Conservation (phyloP, 2,113 vertebrate species). For the Natator depressus region DNA sequence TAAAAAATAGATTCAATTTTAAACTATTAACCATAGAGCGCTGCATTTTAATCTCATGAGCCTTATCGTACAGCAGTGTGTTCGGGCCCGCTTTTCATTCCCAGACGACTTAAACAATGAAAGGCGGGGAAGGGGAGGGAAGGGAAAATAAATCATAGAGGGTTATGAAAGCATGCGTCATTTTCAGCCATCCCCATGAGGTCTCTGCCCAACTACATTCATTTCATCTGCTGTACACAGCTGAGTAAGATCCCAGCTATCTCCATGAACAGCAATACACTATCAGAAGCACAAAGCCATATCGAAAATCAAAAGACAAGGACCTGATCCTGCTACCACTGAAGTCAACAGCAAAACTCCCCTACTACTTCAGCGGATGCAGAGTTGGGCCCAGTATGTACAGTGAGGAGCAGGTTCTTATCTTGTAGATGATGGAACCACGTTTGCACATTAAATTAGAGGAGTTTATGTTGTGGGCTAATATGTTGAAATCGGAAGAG, state of each 20-base stretch:
- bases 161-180: neutral
- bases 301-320: neutral
- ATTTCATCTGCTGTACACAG: neutral
- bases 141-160: neutral
- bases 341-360: neutral
- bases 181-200: fast-evolving
- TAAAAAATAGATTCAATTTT: neutral
- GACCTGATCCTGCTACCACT: neutral
- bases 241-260: neutral
- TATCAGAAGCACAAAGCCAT: fast-evolving
- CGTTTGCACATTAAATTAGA: fast-evolving
- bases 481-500: neutral
- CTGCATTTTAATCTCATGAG: neutral
- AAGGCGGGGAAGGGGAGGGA: neutral
- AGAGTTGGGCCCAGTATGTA: neutral
- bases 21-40: neutral
- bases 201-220: neutral
- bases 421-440: fast-evolving
- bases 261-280: fast-evolving
- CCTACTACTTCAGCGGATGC: neutral
- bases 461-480: fast-evolving
- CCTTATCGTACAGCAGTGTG: neutral
- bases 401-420: neutral
- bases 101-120: neutral
- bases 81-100: neutral